phyloP scores from a whole-genome alignment of 2,888 invertebrate species.

The Polymixis lichenea region DNA sequence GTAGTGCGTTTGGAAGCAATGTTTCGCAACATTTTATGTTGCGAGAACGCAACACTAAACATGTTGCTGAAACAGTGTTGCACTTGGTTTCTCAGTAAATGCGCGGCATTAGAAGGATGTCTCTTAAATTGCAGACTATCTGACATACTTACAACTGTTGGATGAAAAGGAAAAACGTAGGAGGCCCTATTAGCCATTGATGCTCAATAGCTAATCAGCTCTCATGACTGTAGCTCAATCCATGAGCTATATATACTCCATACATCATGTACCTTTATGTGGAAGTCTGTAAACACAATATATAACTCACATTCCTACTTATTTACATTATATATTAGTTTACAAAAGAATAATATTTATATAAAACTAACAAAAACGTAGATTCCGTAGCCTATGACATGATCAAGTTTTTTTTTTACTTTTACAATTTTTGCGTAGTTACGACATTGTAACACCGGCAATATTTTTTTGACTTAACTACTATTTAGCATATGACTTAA shows the following conservation, averaged over 20 bases:
- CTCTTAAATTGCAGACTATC: not conserved
- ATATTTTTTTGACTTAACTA: conserved; percentile 16
- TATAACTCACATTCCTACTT: conserved; percentile 30
- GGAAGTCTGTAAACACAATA: conserved; percentile 26
- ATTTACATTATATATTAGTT: conserved; percentile 51
- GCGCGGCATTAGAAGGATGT: too few species aligned
- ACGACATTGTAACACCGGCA: conserved; percentile 30
- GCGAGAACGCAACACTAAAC: not conserved
- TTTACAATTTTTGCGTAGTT: conserved; percentile 19
- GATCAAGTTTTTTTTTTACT: conserved; percentile 12
- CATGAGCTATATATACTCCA: not conserved
- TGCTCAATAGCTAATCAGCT: not conserved
- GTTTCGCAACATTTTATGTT: not conserved
- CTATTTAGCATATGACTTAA: conserved; percentile 35
- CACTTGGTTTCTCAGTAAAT: not conserved
- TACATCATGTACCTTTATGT: conserved; percentile 10
- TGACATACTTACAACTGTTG: not conserved
- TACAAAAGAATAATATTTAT: conserved; percentile 36
- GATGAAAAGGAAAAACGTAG: not conserved
- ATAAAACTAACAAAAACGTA: conserved; percentile 37
- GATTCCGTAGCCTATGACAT: conserved; percentile 47
- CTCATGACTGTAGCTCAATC: not conserved
- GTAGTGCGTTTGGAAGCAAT: not conserved
- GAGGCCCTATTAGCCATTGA: not conserved
- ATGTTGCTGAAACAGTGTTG: not conserved